Evolutionary conservation across 2,113 vertebrate species (phyloP).

Genomic region (Raja brachyura): DNA sequence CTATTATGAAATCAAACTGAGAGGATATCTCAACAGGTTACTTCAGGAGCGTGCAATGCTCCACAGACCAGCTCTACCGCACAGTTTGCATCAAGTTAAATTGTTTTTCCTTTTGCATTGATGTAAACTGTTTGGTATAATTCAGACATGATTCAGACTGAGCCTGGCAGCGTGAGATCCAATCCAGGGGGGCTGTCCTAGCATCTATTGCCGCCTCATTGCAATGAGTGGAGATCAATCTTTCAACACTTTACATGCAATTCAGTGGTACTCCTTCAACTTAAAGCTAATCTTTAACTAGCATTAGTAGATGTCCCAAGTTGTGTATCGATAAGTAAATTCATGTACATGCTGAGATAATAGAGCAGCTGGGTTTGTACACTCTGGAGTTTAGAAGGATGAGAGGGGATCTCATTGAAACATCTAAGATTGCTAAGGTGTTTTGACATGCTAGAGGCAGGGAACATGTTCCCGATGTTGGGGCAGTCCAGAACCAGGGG

Average conservation of each 20-base stretch:
- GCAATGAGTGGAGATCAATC: not conserved
- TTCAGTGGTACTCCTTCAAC: not conserved
- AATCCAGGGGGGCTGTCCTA: not conserved
- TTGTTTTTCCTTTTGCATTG: not conserved
- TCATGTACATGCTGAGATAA: no score
- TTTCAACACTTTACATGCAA: not conserved
- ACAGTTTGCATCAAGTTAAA: slow-evolving; percentile 24
- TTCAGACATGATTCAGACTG: not conserved
- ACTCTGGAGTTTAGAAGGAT: no score
- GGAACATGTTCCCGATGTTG: no score
- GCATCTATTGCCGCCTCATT: no score
- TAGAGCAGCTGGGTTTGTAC: no score
- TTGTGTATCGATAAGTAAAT: no score
- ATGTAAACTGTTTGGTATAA: not conserved
- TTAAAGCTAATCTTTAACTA: no score
- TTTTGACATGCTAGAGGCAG: no score
- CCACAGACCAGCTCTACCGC: not conserved
- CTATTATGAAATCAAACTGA: slow-evolving; percentile 32
- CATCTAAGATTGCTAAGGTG: no score
- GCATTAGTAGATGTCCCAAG: no score
- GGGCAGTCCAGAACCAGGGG: no score
- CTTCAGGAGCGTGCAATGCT: not conserved
- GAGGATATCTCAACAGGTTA: slow-evolving; percentile 26
- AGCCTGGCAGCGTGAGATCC: not conserved
- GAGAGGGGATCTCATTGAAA: no score